phyloP scores from a whole-genome alignment of 2,113 vertebrate species.

The Cephalophus harveyi region DNA sequence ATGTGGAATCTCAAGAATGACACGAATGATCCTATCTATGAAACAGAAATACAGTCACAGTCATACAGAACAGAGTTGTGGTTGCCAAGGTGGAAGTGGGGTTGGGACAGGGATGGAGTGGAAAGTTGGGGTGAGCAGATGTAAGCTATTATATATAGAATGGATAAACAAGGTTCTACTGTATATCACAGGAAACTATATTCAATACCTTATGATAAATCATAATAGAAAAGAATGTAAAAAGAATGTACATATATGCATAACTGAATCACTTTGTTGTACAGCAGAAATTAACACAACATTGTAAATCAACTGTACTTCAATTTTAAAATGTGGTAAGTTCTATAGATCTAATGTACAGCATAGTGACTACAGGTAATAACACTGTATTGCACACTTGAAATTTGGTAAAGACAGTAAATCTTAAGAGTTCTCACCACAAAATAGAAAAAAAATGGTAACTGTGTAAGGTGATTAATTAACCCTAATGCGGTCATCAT shows the following conservation, averaged over 20 bases:
- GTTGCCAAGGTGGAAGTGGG: neutral
- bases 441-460: neutral
- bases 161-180: neutral
- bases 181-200: neutral
- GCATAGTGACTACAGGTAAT: neutral
- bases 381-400: neutral
- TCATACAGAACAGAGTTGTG: neutral
- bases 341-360: neutral
- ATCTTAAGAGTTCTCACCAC: neutral
- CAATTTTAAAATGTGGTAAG: neutral
- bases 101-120: neutral
- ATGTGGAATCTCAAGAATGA: neutral
- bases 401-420: neutral
- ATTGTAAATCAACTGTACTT: neutral
- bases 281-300: neutral
- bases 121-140: neutral
- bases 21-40: neutral
- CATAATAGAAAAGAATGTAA: neutral
- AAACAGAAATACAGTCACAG: neutral
- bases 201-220: neutral
- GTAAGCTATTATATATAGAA: neutral
- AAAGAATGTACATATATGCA: neutral
- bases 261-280: neutral
- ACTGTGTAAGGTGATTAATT: neutral
- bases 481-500: neutral